Evolutionary conservation across 1,140 invertebrate species (phyloP), one percentile per base, ranked within the genome.

Genomic region (Druon quercuslanigerum): DNA sequence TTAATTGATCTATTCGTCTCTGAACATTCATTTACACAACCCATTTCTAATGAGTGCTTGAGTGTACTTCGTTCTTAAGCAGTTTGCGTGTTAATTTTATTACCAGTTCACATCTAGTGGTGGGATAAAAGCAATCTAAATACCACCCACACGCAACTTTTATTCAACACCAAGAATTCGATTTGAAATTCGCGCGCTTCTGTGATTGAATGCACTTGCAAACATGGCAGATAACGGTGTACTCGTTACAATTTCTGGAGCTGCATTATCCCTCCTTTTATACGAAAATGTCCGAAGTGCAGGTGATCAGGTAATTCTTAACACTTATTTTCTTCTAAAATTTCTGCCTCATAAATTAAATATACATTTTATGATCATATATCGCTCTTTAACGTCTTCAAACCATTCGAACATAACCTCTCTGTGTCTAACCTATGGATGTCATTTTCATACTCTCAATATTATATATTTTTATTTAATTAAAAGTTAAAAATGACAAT

Each of bases 231-330:
- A 87, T 46, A 84, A 80, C 77, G 84, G 85, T 82, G 84, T 89
- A 33, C 76, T 89, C 72, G 88, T 90, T 71, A 91, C 90, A 14
- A 87, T 92, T 77, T 90, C 91, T 71, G 93, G 94, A n/a, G 92
- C 93, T 46, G 93, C 93, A 54, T 90, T 94, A 76, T 94, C 94
- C 2, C 91, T 94, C 84, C 87, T 94, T 72, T 89, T 94, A 71
- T 94, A 93, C 81, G 94, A 94, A 87, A 94, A 94, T 91, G 90
- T 92, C 76, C 92, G 93, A 83, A 92, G 91, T 74, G 80, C 79
- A 17, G 90, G 91, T 54, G 92, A 93, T 82, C 93, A 94, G 92
- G 94, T 94, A 91, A 78, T 51, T 51, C 51, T 25, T n/a, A 7
- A 56, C 52, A n/a, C 72, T 51, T 13, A 56, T 19, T 6, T n/a